Evolutionary conservation across 2,797 vertebrate species (phyloP).

Genomic region (Phrynocephalus guinanensis): DNA sequence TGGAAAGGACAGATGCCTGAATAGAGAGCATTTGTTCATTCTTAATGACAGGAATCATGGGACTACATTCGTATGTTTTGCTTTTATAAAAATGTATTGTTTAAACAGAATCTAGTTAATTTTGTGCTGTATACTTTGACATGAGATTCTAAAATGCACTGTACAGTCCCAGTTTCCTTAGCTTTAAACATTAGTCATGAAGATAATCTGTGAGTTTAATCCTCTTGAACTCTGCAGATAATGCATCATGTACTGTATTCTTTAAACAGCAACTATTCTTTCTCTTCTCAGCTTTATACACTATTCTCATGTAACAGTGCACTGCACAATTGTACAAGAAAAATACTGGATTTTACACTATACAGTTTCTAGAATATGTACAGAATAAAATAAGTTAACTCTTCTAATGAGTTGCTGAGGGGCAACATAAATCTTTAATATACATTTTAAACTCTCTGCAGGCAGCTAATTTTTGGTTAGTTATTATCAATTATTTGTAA

Average conservation of each 20-base stretch:
- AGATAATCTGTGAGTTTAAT: conserved; percentile 58
- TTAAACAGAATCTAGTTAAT: conserved; percentile 76
- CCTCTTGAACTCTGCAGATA: conserved; percentile 63
- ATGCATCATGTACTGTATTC: conserved; percentile 57
- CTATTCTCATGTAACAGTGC: conserved; percentile 91
- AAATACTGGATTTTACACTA: conserved; percentile 97
- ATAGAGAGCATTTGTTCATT: conserved; percentile 77
- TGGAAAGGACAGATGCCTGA: conserved; percentile 90
- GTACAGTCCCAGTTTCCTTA: conserved; percentile 61
- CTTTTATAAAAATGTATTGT: conserved; percentile 75
- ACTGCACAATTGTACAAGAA: conserved; percentile 96
- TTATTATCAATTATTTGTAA: conserved; percentile 89
- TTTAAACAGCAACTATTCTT: conserved; percentile 66
- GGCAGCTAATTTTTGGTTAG: conserved; percentile 99
- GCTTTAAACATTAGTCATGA: conserved; percentile 63
- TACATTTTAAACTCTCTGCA: conserved; percentile 94
- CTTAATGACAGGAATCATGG: conserved; percentile 76
- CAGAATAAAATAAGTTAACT: conserved; percentile 99
- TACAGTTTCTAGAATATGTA: conserved; percentile 99
- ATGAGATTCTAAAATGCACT: conserved; percentile 30
- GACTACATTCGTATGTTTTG: conserved; percentile 76
- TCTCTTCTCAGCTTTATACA: conserved; percentile 86
- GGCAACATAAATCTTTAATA: conserved; percentile 88
- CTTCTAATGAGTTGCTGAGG: conserved; percentile 89
- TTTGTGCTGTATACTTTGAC: conserved; percentile 73